Evolutionary conservation across 1,140 invertebrate species (phyloP).

Genomic region (Apocrypta bakeri): DNA sequence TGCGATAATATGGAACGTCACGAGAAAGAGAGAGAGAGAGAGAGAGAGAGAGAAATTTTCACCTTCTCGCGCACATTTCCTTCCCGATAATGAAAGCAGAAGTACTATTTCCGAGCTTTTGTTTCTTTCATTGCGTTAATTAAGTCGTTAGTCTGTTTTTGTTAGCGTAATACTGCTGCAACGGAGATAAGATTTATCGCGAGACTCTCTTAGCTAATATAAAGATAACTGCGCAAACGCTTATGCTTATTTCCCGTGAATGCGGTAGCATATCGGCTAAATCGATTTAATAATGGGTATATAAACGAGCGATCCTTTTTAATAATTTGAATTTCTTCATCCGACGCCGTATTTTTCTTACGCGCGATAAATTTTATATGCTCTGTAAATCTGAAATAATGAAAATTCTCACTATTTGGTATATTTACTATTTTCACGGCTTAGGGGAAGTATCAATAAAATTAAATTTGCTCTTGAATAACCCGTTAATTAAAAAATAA

Average conservation of each 20-base stretch:
- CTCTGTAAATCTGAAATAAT: too few species aligned
- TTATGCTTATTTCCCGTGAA: neutral
- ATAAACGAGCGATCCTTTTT: too few species aligned
- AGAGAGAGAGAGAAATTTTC: conserved; percentile 4
- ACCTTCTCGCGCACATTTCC: neutral
- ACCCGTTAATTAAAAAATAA: too few species aligned
- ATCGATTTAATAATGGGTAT: neutral
- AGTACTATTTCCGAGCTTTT: neutral
- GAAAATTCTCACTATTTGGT: too few species aligned
- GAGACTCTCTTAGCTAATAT: neutral
- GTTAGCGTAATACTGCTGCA: neutral
- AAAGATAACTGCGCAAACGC: neutral
- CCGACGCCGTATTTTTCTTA: too few species aligned
- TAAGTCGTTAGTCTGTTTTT: conserved; percentile 9
- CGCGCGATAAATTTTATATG: too few species aligned
- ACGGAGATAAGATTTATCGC: conserved; percentile 17
- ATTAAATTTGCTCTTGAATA: too few species aligned
- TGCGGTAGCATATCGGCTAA: neutral
- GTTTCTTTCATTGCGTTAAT: conserved; percentile 7
- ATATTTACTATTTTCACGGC: too few species aligned
- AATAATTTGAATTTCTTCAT: too few species aligned
- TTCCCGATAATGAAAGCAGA: neutral
- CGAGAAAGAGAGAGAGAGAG: neutral
- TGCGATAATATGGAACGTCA: neutral
- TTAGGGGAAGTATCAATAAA: too few species aligned